phyloP scores from a whole-genome alignment of 2,113 vertebrate genomes.

The Panthera tigris region DNA sequence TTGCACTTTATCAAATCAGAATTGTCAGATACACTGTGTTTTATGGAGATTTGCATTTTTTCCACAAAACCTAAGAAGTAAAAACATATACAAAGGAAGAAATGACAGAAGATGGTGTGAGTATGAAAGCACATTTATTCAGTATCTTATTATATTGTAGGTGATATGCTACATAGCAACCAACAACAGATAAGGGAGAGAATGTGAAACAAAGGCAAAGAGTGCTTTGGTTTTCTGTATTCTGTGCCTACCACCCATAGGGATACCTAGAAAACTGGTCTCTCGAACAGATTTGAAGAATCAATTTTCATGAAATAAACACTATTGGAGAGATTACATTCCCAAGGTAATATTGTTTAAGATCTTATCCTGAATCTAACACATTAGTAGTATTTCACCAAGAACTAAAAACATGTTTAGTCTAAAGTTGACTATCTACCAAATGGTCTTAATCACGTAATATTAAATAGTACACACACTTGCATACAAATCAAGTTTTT shows the following conservation, averaged over 20 bases:
- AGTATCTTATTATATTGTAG: neutral
- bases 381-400: neutral
- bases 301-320: neutral
- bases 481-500: neutral
- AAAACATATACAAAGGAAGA: constrained; percentile 4
- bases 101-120: neutral
- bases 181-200: neutral
- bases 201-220: neutral
- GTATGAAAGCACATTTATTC: neutral
- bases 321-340: neutral
- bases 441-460: neutral
- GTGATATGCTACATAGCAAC: neutral
- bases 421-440: neutral
- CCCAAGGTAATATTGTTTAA: neutral
- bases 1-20: neutral
- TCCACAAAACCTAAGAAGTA: neutral
- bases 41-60: neutral
- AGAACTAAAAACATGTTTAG: constrained; percentile 1
- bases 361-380: neutral
- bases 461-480: neutral
- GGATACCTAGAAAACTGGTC: neutral
- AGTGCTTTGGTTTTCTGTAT: neutral
- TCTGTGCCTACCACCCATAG: neutral
- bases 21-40: neutral
- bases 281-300: neutral